A percentile compares a stretch with the other conserved stretches of the same genome.
These are phyloP conservation scores for Trematomus bernacchii DNA, from an alignment of 2,797 vertebrate genomes.

Conservation along the genomic window DNA sequence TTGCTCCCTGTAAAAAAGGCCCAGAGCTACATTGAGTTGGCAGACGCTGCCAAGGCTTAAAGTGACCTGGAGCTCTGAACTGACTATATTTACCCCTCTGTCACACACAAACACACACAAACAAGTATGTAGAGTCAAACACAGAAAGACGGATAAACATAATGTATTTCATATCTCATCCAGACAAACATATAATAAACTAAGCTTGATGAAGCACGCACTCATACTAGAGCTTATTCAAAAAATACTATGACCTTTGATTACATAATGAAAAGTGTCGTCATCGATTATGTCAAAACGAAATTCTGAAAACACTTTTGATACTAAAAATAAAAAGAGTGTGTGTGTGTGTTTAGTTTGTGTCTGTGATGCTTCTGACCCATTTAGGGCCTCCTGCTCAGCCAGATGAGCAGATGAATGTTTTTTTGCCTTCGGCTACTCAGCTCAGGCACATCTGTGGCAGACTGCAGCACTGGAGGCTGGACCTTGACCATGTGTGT, in stretches of 20 bases:
- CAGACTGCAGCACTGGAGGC: conserved; percentile 58
- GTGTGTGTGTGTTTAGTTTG: conserved; percentile 1
- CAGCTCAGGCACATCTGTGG: conserved; percentile 68
- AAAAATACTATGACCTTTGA: background rate
- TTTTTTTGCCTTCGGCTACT: conserved; percentile 57
- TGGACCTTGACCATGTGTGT: conserved; percentile 1
- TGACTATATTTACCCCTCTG: conserved; percentile 37
- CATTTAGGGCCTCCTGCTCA: conserved; percentile 73
- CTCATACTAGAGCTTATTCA: background rate
- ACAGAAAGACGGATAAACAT: background rate
- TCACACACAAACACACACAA: conserved; percentile 5
- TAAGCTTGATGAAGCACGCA: background rate
- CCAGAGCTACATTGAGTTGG: conserved; percentile 22
- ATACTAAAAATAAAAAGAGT: conserved; percentile 14
- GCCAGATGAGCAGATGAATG: conserved; percentile 65
- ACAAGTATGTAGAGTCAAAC: conserved; percentile 5
- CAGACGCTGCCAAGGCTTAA: conserved; percentile 65
- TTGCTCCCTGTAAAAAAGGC: conserved; percentile 40
- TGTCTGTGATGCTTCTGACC: conserved; percentile 71
- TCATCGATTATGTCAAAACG: background rate
- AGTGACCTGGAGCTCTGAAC: conserved; percentile 48
- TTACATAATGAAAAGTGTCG: background rate
- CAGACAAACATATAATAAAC: conserved; percentile 1
- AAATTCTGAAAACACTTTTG: background rate
- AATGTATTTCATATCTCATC: conserved; percentile 10